A percentile compares a stretch with the other conserved stretches of the same genome.
Conservation (phyloP, 2,797 vertebrate genomes). For the Bovichtus variegatus region DNA sequence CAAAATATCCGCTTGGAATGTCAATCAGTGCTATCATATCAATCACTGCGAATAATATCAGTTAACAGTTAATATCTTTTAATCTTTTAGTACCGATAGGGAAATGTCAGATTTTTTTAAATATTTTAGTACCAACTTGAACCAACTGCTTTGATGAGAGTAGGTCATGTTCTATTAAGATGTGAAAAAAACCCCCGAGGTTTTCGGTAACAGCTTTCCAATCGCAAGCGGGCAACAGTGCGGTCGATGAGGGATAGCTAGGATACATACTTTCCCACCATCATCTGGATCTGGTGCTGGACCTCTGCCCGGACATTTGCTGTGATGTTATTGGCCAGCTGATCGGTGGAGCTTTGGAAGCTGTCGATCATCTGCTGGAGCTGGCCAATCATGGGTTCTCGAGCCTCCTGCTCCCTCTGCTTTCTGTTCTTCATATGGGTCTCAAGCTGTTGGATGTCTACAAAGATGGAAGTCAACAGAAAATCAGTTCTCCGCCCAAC, state of each 20-base stretch:
- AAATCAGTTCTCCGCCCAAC: not conserved
- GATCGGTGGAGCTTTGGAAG: constrained; percentile 91
- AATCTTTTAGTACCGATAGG: too few relatives aligned
- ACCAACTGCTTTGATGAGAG: not conserved
- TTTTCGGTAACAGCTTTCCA: not conserved
- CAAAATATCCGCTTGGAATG: constrained; percentile 26
- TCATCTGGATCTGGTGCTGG: constrained; percentile 95
- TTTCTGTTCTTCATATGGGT: constrained; percentile 91
- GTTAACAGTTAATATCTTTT: too few relatives aligned
- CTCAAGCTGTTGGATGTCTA: constrained; percentile 96
- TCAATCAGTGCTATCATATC: constrained; percentile 20
- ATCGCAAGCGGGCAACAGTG: not conserved
- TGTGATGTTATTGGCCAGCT: constrained; percentile 89
- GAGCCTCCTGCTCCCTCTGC: constrained; percentile 90
- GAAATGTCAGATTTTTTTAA: too few relatives aligned
- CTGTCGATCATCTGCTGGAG: constrained; percentile 91
- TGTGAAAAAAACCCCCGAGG: not conserved
- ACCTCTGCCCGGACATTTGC: constrained; percentile 91
- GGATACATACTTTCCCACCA: constrained; percentile 92
- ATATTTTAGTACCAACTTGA: too few relatives aligned
- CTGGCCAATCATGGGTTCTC: constrained; percentile 91
- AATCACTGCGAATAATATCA: constrained; percentile 5
- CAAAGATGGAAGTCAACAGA: constrained; percentile 3
- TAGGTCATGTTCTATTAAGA: not conserved
- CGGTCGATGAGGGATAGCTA: not conserved